A percentile compares a stretch with the other conserved stretches of the same genome.
Evolutionary conservation across 2,797 vertebrate species (phyloP).

Genomic region (Vespertilio murinus): DNA sequence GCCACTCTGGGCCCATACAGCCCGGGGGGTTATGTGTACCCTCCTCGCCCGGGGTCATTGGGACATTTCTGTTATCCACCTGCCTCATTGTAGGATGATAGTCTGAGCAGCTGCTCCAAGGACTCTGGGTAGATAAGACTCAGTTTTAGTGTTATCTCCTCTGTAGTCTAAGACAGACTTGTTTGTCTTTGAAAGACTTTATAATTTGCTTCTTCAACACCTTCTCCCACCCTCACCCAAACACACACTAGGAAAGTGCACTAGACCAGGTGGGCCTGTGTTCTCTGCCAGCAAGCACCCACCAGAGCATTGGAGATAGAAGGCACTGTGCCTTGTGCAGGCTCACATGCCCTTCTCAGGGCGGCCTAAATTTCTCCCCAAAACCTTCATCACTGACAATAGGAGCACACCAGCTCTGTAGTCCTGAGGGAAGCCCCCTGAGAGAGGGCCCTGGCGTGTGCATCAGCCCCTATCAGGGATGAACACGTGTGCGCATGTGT

Average conservation of each 20-base stretch:
- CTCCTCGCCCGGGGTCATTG: neutral
- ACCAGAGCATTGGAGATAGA: too few relatives aligned
- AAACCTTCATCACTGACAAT: neutral
- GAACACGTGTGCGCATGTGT: accelerated
- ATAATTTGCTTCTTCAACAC: neutral
- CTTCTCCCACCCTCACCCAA: neutral
- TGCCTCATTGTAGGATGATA: accelerated
- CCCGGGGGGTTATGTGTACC: neutral
- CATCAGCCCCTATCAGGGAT: too few relatives aligned
- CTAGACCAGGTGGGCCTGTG: neutral
- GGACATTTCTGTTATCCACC: neutral
- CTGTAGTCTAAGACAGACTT: neutral
- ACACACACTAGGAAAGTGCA: neutral
- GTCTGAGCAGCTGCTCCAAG: neutral
- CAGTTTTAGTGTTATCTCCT: neutral
- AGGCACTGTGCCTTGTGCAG: accelerated
- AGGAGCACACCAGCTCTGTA: neutral
- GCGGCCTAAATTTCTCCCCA: neutral
- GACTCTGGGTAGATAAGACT: neutral
- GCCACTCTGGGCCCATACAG: neutral
- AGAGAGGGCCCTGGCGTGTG: too few relatives aligned
- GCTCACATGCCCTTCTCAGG: neutral
- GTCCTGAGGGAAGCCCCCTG: neutral
- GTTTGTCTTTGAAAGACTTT: neutral
- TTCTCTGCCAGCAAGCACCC: neutral